A percentile compares a stretch with the other conserved stretches of the same genome.
These are phyloP conservation scores for Berghia stephanieae DNA, from an alignment of 1,140 invertebrate species.

Conservation along the genomic window DNA sequence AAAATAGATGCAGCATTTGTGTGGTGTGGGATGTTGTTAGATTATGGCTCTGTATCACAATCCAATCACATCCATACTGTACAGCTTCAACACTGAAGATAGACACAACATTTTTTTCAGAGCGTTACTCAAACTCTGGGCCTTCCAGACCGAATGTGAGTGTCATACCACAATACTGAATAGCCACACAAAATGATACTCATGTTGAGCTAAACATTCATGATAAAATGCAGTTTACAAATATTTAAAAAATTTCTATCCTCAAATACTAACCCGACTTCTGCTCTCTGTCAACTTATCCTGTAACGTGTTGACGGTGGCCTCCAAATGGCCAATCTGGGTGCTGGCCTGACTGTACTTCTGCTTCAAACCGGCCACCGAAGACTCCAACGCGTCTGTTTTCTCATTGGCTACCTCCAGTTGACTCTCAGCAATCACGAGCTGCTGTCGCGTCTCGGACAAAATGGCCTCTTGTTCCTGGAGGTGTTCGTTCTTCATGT, in stretches of 20 bases:
- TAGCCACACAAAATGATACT: no score
- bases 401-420: constrained; percentile 48
- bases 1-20: not conserved
- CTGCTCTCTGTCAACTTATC: constrained; percentile 58
- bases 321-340: constrained; percentile 54
- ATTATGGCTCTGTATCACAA: no score
- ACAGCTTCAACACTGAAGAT: no score
- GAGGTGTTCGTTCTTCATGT: constrained; percentile 45
- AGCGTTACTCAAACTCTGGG: no score
- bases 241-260: no score
- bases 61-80: not conserved
- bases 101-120: no score
- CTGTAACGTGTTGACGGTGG: constrained; percentile 46
- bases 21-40: no score
- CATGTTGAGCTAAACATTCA: no score
- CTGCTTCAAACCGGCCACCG: constrained; percentile 53
- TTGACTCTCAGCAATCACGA: constrained; percentile 54
- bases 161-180: no score
- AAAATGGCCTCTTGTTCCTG: constrained; percentile 52
- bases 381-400: constrained; percentile 48
- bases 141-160: no score
- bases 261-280: constrained; percentile 50
- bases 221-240: no score
- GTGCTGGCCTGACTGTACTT: constrained; percentile 54
- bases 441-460: constrained; percentile 53